A percentile compares a stretch with the other conserved stretches of the same genome.
phyloP scores from a whole-genome alignment of 2,113 vertebrate genomes.

The Carassius auratus region DNA sequence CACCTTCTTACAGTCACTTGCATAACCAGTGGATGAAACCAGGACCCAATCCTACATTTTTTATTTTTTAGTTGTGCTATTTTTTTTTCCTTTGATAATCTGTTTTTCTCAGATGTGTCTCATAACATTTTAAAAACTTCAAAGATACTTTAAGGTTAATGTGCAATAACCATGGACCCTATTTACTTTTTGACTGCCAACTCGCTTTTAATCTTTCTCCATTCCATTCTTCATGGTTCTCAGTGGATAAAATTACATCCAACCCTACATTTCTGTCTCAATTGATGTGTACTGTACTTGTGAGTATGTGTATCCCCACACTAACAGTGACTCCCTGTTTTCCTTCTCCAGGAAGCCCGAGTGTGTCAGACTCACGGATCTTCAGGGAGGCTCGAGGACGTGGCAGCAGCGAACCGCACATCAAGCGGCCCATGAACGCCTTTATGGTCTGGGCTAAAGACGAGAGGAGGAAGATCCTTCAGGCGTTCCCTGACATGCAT shows the following conservation, averaged over 20 bases:
- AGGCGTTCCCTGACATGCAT: conserved; percentile 99
- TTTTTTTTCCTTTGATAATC: background rate
- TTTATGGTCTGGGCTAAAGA: conserved; percentile 99
- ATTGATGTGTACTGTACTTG: conserved; percentile 7
- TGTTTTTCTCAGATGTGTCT: background rate
- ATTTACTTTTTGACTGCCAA: background rate
- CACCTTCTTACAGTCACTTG: background rate
- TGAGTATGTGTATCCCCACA: background rate
- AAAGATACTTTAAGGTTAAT: background rate
- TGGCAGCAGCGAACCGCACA: conserved; percentile 90
- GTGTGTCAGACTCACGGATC: conserved; percentile 96
- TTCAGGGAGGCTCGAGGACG: conserved; percentile 93
- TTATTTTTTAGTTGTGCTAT: too few relatives aligned
- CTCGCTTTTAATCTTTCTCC: background rate
- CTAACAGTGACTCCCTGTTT: background rate
- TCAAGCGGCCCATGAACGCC: conserved; percentile 98
- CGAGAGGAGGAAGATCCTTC: conserved; percentile 95
- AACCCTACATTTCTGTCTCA: background rate
- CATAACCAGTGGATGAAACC: background rate
- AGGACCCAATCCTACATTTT: background rate
- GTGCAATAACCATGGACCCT: background rate
- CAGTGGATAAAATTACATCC: too few relatives aligned
- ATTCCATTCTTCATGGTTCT: background rate
- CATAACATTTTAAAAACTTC: background rate
- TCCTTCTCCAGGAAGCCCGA: conserved; percentile 84